Conservation (phyloP, 2,888 invertebrate species). For the Noctua fimbriata region DNA sequence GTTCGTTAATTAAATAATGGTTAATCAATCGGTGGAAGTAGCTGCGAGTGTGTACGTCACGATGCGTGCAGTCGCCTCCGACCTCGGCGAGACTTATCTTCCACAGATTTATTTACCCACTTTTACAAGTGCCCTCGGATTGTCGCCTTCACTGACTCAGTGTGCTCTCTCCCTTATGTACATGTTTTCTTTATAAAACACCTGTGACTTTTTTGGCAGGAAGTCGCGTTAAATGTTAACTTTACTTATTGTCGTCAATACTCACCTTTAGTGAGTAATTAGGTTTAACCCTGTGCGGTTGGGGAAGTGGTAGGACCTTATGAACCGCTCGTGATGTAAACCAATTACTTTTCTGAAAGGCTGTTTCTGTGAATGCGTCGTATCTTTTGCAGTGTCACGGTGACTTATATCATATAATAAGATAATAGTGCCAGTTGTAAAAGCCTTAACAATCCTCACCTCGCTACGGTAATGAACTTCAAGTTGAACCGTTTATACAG, state of each 20-base stretch:
- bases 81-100: conserved; percentile 83
- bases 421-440: conserved; percentile 45
- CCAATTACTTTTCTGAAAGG: conserved; percentile 28
- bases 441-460: conserved; percentile 35
- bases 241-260: conserved; percentile 3
- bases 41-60: conserved; percentile 59
- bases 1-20: conserved; percentile 57
- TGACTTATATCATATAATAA: conserved; percentile 25
- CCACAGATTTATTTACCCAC: conserved; percentile 77
- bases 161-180: conserved; percentile 44
- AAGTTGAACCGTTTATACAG: conserved; percentile 39
- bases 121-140: conserved; percentile 69
- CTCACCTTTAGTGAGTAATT: conserved; percentile 45
- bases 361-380: conserved; percentile 13
- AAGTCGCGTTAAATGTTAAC: conserved; percentile 24
- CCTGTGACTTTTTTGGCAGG: conserved; percentile 40
- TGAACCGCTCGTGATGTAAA: conserved; percentile 29
- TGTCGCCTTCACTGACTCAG: conserved; percentile 54
- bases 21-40: conserved; percentile 63
- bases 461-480: conserved; percentile 42
- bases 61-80: conserved; percentile 67
- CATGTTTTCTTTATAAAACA: conserved; percentile 5
- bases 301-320: conserved; percentile 40
- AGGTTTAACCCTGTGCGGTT: conserved; percentile 56
- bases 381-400: conserved; percentile 52